Percentiles rank a stretch among this genome's conserved stretches.
Evolutionary conservation across 2,888 invertebrate genomes (phyloP).

Genomic region (Ethmia dodecea): DNA sequence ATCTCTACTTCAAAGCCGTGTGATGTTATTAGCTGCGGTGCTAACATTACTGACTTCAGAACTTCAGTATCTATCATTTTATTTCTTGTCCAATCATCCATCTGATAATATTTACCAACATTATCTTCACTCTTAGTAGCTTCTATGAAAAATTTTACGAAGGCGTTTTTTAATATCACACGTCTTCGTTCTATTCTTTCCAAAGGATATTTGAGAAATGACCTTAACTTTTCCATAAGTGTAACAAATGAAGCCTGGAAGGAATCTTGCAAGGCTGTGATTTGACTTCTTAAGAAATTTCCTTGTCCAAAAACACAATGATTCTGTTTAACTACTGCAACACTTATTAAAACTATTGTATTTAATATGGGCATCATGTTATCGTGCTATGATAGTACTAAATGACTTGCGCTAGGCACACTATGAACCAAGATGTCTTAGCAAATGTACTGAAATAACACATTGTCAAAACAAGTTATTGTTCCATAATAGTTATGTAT

Average conservation of each 20-base stretch:
- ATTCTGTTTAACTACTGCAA: too few species aligned
- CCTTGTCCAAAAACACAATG: too few species aligned
- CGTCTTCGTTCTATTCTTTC: slow-evolving; percentile 18
- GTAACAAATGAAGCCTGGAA: not conserved
- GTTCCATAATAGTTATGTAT: too few species aligned
- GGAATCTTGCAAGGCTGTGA: too few species aligned
- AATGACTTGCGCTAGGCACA: too few species aligned
- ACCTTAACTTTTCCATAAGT: not conserved
- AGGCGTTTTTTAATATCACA: slow-evolving; percentile 20
- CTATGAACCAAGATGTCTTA: too few species aligned
- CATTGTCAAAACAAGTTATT: too few species aligned
- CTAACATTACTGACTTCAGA: slow-evolving; percentile 2
- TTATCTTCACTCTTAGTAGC: slow-evolving; percentile 5
- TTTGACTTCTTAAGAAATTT: too few species aligned
- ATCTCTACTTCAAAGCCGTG: slow-evolving; percentile 31
- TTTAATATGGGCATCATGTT: too few species aligned
- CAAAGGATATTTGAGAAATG: not conserved
- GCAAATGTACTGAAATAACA: too few species aligned
- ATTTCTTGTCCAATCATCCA: not conserved
- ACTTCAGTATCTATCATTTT: not conserved
- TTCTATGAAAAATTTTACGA: slow-evolving; percentile 23
- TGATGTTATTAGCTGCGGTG: slow-evolving; percentile 16
- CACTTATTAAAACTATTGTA: too few species aligned
- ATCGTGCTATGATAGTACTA: too few species aligned
- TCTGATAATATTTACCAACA: not conserved